Evolutionary conservation across 2,888 invertebrate genomes (phyloP).

Genomic region (Exocentrus adspersus): DNA sequence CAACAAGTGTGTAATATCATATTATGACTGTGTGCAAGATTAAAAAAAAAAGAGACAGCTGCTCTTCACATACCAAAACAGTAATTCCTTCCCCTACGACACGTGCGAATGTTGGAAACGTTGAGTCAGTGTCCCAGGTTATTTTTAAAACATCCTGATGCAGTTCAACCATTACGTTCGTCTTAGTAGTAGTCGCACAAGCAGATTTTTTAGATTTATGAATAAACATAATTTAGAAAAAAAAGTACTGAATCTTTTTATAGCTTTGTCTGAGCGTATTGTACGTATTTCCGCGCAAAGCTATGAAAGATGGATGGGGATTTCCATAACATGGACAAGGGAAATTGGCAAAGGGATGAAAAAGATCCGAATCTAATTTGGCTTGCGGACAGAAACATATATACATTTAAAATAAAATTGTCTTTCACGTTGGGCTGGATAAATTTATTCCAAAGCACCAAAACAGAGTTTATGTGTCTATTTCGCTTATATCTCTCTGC

Average conservation of each 20-base stretch:
- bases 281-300: background rate
- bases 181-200: conserved; percentile 2
- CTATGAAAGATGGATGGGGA: background rate
- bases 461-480: no score
- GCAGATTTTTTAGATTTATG: conserved; percentile 8
- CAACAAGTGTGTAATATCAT: no score
- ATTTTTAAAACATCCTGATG: conserved; percentile 20
- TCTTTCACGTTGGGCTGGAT: background rate
- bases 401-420: background rate
- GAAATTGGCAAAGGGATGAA: background rate
- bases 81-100: conserved; percentile 1
- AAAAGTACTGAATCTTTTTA: background rate
- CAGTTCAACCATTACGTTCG: conserved; percentile 11
- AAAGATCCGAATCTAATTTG: conserved; percentile 1
- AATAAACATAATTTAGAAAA: no score
- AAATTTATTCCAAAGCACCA: no score
- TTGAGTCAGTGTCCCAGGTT: conserved; percentile 16
- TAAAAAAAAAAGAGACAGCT: conserved; percentile 10
- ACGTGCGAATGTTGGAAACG: conserved; percentile 19
- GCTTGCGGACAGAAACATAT: background rate
- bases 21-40: no score
- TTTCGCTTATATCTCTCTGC: no score
- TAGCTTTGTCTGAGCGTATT: no score
- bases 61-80: background rate
- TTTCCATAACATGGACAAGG: conserved; percentile 3